A percentile compares a stretch with the other conserved stretches of the same genome.
These are phyloP conservation scores for Leucosticte australis DNA, from an alignment of 2,113 vertebrate species.

Conservation along the genomic window DNA sequence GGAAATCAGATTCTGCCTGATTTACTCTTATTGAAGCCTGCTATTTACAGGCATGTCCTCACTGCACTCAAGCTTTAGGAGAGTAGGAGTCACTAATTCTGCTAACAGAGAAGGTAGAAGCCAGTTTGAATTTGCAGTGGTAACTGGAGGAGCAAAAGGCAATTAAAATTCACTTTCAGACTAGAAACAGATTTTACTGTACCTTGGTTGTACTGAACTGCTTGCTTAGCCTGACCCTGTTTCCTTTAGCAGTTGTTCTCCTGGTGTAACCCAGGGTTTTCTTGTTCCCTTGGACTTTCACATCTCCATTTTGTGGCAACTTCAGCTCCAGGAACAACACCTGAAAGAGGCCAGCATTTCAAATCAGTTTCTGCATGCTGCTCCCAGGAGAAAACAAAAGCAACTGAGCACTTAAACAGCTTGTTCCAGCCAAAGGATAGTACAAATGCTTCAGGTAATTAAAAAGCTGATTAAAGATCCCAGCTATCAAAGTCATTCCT, in stretches of 20 bases:
- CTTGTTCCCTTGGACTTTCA: slow-evolving; percentile 77
- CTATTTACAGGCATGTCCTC: background rate
- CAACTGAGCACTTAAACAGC: background rate
- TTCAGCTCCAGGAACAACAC: slow-evolving; percentile 93
- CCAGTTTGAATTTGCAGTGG: background rate
- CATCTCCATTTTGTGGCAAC: slow-evolving; percentile 87
- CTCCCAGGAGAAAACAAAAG: slow-evolving; percentile 12
- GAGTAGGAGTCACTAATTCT: background rate
- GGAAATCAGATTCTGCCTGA: background rate
- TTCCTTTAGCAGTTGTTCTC: slow-evolving; percentile 71
- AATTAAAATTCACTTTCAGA: background rate
- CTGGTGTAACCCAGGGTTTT: slow-evolving; percentile 91
- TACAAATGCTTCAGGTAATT: slow-evolving; percentile 38
- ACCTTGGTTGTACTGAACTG: slow-evolving; percentile 96
- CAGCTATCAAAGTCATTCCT: background rate
- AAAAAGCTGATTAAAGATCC: slow-evolving; percentile 43
- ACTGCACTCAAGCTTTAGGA: background rate
- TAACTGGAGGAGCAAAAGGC: background rate
- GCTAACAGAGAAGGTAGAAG: background rate
- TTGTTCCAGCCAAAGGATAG: slow-evolving; percentile 12
- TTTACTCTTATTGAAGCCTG: background rate
- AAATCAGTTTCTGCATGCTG: background rate
- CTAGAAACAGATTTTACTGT: background rate
- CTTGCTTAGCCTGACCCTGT: slow-evolving; percentile 76
- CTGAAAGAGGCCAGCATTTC: slow-evolving; percentile 68